Base-by-base conservation (phyloP, 2,113 vertebrate genomes). In the Nettapus auritus region DNA sequence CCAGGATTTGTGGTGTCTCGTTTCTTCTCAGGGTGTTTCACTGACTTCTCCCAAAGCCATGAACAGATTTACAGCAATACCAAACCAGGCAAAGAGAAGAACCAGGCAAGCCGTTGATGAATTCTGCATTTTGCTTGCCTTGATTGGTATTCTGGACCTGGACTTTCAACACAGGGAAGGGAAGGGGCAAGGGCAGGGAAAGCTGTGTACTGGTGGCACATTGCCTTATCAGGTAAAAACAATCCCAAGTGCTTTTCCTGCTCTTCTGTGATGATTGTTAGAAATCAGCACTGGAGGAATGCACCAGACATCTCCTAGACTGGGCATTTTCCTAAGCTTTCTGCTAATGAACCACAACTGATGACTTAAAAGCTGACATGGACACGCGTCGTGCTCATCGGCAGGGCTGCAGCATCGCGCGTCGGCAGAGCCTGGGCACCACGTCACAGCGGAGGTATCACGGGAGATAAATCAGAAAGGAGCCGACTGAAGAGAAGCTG, bases 61-160 rank as follows among this genome's bases (percentile, higher is more conserved):
- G 52, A 90, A 38, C 59, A 92, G 73, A 76, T 77, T 77, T 94
- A 94, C 63, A 52, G 57, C 91, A 79, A 40, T 26, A 50, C 96
- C 59, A 91, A 95, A 46, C 63, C 62, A 48, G 71, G 46, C 31
- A 92, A 62, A 88, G 23, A 34, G 69, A 6, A 60, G 79, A 79
- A 52, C 42, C 70, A 82, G 90, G 50, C 31, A 82, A 93, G 55
- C 15, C 21, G 59, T 59, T 44, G 71, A 91, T 81, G 28, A 83
- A 86, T 91, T 26, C 34, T 63, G 8, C 21, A 5, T 59, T 86
- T 82, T 82, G 23, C 68, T 60, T 60, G 6, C 38, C 28, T 9
- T 4, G 15, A 64, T 73, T 13, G 33, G 38, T 50, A 3, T 57
- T 56, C 56, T 48, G 63, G 64, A 14, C 78, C 38, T 2, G 5